These are phyloP conservation scores for Sphaerolaimus hirsutus DNA, from an alignment of 2,888 invertebrate genomes.

Conservation along the genomic window DNA sequence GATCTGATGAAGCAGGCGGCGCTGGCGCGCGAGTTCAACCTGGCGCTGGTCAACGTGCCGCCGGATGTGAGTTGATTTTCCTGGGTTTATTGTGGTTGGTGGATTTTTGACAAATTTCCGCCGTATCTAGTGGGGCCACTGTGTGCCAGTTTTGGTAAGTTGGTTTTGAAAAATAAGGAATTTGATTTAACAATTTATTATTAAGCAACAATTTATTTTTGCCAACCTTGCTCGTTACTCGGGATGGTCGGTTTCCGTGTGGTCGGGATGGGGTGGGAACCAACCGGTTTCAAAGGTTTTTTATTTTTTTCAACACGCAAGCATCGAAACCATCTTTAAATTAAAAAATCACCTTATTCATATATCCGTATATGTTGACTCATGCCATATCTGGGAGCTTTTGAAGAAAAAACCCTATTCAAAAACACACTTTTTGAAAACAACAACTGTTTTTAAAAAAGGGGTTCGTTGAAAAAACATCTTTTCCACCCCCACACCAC, in stretches of 20 bases:
- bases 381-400: not conserved
- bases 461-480: not conserved
- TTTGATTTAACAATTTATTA: not conserved
- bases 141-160: too few relatives aligned
- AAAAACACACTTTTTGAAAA: not conserved
- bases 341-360: not conserved
- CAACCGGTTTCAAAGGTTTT: too few relatives aligned
- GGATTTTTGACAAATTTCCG: conserved; percentile 4
- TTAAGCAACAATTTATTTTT: too few relatives aligned
- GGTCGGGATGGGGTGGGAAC: too few relatives aligned
- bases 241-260: too few relatives aligned
- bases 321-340: too few relatives aligned
- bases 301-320: too few relatives aligned
- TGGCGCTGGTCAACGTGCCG: conserved; percentile 62
- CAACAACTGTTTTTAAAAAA: not conserved
- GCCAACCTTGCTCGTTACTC: too few relatives aligned
- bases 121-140: conserved; percentile 3
- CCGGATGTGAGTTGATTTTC: too few relatives aligned
- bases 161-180: not conserved
- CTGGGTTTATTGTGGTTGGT: too few relatives aligned
- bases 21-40: conserved; percentile 51
- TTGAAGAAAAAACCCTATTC: not conserved
- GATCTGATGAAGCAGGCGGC: conserved; percentile 42
- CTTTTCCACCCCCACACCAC: not conserved
- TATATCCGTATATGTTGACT: not conserved